Base-by-base conservation (phyloP, 2,888 invertebrate species). In the Orchesella flavescens region DNA sequence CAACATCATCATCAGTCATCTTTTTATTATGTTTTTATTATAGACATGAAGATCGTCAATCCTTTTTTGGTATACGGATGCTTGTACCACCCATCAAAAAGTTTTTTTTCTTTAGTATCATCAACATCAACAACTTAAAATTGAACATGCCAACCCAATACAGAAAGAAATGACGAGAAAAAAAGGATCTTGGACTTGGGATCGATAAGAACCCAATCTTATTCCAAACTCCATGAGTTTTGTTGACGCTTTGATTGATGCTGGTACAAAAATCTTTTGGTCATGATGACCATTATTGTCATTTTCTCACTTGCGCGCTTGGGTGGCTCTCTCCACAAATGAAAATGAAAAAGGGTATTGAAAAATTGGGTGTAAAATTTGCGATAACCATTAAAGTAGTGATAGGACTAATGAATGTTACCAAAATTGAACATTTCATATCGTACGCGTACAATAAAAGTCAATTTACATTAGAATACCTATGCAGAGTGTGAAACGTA, bases 11-110 rank as follows among this genome's bases (percentile, higher is more conserved):
- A 74, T 79, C 74, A 73, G 53, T 83, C 84, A 84, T 84, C 83
- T 46, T 83, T 82, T 84, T 84, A 84, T 84, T 79, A 73, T 80
- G 71, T 53, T 76, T 84, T 84, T 84, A 84, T 65, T 84, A 84
- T 80, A 75, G 63, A 53, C 75, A 61, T 24, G 44, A 84, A 72
- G 63, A 84, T 84, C 68, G 77, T 73, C 81, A 73, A 21, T 72
- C 84, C 84, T 59, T 84, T 63, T 84, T 59, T 59, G 81, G 84
- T 34, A 65, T 74, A 68, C 57, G 69, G 53, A 81, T 81, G 68
- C 49, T 75, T 49, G 61, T 53, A 68, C 74, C 81, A 59, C 81
- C 81, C 81, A 69, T 34, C 61, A 7, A 12, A 21, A 23, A 46
- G 69, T 55, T 72, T 55, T 34, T 72, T 65, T 71, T 79, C 72